Base-by-base conservation (phyloP, 2,888 invertebrate genomes). In the Actias luna region DNA sequence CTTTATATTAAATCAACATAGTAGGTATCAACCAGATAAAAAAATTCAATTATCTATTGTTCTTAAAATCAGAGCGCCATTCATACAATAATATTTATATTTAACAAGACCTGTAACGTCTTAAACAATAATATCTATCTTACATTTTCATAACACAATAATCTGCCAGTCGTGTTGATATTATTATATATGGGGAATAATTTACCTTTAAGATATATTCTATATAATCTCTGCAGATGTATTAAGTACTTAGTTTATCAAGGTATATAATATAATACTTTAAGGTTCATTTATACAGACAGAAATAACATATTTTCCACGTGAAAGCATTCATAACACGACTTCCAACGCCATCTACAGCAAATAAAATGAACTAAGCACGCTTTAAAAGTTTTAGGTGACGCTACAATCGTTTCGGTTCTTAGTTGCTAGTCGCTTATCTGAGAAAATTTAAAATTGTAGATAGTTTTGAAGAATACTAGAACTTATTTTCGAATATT, bases 301-400 rank as follows among this genome's bases (percentile, higher is more conserved):
- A n/a, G n/a, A n/a, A n/a, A n/a, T n/a, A n/a, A n/a, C n/a, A n/a
- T n/a, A n/a, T n/a, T n/a, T n/a, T n/a, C n/a, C n/a, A n/a, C n/a
- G n/a, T 25, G 12, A 50, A 25, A 55, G n/a, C 16, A 29, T 16
- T 55, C 1, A n/a, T 29, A 16, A 8, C 29, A 14, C 16, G 29
- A 25, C 35, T 25, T 59, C 8, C 14, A 59, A 25, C 36, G 36
- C 59, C 59, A 59, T 59, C 59, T 59, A 35, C 27, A 36, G 2
- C 25, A 25, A 5, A 36, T 22, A 16, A 22, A 22, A 14, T 36
- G 59, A 33, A 59, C 33, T 59, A 59, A 25, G 1, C 10, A 36
- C 14, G 12, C 22, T 42, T 4, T 12, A 5, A 4, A 31, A 29
- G 18, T 7, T 0, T 25, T 27, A 22, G 8, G 7, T 35, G 59